A percentile compares a stretch with the other conserved stretches of the same genome.
Evolutionary conservation across 2,888 invertebrate genomes (phyloP).

Genomic region (Spicauda simplicius): DNA sequence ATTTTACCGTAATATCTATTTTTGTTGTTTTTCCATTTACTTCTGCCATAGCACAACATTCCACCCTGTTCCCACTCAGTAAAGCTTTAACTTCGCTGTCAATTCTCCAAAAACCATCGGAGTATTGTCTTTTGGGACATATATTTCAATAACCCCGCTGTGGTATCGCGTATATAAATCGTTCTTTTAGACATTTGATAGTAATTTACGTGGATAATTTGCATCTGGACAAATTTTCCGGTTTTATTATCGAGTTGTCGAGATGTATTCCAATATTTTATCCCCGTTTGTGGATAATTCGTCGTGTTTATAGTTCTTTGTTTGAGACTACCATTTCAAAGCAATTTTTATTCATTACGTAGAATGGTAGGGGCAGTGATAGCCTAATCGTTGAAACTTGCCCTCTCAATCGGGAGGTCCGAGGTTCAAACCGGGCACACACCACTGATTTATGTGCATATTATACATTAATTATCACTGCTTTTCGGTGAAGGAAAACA

Average conservation of each 20-base stretch:
- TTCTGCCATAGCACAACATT: neutral
- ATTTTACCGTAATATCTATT: conserved; percentile 68
- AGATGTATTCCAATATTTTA: conserved; percentile 38
- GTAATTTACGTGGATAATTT: conserved; percentile 74
- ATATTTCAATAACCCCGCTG: conserved; percentile 79
- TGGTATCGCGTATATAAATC: too few relatives aligned
- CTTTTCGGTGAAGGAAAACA: too few relatives aligned
- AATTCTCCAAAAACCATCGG: conserved; percentile 48
- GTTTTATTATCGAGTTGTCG: conserved; percentile 54
- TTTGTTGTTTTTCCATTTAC: conserved; percentile 63
- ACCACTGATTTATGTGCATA: too few relatives aligned
- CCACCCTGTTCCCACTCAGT: conserved; percentile 7
- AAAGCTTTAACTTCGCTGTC: conserved; percentile 54
- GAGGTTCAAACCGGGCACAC: too few relatives aligned
- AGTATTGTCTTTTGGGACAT: conserved; percentile 75
- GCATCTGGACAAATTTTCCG: conserved; percentile 59
- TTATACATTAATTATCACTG: too few relatives aligned
- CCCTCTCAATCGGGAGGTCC: too few relatives aligned
- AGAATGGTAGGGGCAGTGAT: neutral
- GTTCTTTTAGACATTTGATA: too few relatives aligned
- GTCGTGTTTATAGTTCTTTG: neutral
- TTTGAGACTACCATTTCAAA: neutral
- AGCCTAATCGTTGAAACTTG: too few relatives aligned
- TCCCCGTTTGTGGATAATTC: neutral
- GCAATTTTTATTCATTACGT: neutral